These are phyloP conservation scores for Columba guinea DNA, from an alignment of 2,797 vertebrate species.

Conservation along the genomic window DNA sequence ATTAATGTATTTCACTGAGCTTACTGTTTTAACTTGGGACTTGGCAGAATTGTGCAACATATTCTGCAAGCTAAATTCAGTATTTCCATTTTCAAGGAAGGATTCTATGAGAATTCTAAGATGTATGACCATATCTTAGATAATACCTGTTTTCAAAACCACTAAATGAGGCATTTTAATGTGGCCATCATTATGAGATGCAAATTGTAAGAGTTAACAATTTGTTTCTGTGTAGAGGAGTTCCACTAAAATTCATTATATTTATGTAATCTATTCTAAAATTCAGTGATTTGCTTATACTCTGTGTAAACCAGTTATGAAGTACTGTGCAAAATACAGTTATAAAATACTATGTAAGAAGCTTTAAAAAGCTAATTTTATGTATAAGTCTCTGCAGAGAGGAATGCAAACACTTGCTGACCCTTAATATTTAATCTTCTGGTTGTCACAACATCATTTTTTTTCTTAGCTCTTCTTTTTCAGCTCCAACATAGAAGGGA, in stretches of 20 bases:
- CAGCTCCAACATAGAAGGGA: neutral
- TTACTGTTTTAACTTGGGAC: neutral
- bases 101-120: neutral
- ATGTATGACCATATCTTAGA: neutral
- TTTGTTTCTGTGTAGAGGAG: neutral
- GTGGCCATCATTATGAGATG: neutral
- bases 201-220: neutral
- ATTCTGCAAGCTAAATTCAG: neutral
- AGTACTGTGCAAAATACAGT: neutral
- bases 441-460: neutral
- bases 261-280: neutral
- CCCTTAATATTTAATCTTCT: constrained; percentile 10
- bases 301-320: neutral
- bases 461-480: neutral
- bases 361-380: constrained; percentile 7
- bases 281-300: neutral
- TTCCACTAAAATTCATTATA: neutral
- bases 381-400: neutral
- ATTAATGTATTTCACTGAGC: neutral
- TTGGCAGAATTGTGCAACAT: neutral
- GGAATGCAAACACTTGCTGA: neutral
- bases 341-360: neutral
- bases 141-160: neutral
- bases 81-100: neutral
- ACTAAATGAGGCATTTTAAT: neutral